These are phyloP conservation scores for Poecile atricapillus DNA, from an alignment of 2,113 vertebrate genomes.

Conservation along the genomic window DNA sequence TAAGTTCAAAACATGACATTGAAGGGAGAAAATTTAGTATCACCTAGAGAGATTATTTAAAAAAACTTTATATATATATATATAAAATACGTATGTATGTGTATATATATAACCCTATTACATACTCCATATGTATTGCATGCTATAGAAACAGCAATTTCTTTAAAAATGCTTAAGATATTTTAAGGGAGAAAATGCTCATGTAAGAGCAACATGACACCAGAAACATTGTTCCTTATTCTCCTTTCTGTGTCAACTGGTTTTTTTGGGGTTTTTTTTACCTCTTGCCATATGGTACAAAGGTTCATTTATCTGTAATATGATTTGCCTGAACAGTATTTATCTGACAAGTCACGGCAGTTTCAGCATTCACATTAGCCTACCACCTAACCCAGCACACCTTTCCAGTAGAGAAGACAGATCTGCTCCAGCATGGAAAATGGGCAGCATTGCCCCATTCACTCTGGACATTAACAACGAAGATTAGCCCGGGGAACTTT, in stretches of 20 bases:
- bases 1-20: background rate
- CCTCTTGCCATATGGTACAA: background rate
- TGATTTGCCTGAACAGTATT: background rate
- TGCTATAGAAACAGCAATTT: background rate
- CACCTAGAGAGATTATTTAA: background rate
- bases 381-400: background rate
- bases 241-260: background rate
- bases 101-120: background rate
- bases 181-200: background rate
- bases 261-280: background rate
- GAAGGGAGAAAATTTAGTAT: background rate
- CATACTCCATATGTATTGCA: background rate
- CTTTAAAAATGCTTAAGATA: background rate
- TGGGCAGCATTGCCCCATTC: background rate
- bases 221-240: background rate
- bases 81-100: background rate
- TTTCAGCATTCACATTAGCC: background rate
- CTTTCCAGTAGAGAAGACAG: background rate
- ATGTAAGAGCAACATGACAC: background rate
- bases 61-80: background rate
- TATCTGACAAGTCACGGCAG: background rate
- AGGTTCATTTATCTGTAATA: background rate
- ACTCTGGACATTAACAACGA: accelerated
- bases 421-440: background rate
- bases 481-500: background rate